phyloP scores from a whole-genome alignment of 2,113 vertebrate genomes.

The Halichoerus grypus region DNA sequence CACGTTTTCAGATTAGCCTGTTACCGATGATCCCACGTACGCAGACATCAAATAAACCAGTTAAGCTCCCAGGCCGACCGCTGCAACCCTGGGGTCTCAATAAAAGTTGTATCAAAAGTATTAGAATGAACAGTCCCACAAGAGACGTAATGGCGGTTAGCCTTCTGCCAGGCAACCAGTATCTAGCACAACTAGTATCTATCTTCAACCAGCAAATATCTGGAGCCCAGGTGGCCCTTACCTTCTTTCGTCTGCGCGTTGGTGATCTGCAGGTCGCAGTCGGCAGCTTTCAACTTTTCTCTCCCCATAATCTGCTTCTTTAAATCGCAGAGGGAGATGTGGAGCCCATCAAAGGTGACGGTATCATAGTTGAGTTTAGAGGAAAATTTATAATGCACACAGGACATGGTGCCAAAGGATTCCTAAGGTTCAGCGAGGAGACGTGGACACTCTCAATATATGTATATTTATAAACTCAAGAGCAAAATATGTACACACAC shows the following conservation, averaged over 20 bases:
- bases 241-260: conserved; percentile 98
- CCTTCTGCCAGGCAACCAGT: neutral
- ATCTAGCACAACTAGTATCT: neutral
- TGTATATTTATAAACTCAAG: conserved; percentile 80
- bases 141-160: conserved; percentile 24
- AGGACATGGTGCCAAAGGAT: conserved; percentile 91
- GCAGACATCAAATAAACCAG: neutral
- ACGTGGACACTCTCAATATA: conserved; percentile 81
- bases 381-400: conserved; percentile 98
- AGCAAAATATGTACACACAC: conserved; percentile 80
- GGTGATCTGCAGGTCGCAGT: conserved; percentile 98
- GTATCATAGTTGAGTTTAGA: conserved; percentile 98
- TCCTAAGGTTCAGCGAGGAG: conserved; percentile 82
- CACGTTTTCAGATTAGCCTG: neutral
- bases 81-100: neutral
- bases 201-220: neutral
- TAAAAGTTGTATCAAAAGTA: neutral
- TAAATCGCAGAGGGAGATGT: conserved; percentile 95
- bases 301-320: conserved; percentile 98
- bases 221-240: conserved; percentile 75
- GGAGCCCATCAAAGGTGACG: conserved; percentile 95
- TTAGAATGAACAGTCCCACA: neutral
- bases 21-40: neutral
- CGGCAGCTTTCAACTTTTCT: conserved; percentile 95
- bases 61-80: neutral